Percentiles rank a stretch among this genome's conserved stretches.
Evolutionary conservation across 2,113 vertebrate species (phyloP).

Genomic region (Passer domesticus): DNA sequence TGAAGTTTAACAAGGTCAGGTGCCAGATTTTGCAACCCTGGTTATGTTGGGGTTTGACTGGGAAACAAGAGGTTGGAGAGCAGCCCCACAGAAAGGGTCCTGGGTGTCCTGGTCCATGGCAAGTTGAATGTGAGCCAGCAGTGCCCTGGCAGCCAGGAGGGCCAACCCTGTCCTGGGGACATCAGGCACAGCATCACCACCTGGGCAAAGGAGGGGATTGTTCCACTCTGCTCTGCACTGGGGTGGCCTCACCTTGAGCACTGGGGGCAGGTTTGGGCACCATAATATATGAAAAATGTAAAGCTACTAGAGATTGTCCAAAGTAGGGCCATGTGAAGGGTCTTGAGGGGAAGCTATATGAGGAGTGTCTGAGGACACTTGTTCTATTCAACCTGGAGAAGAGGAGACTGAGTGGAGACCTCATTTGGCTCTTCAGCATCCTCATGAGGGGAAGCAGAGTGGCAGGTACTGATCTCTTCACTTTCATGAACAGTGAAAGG

Average conservation of each 20-base stretch:
- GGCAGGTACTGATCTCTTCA: neutral
- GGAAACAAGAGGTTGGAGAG: neutral
- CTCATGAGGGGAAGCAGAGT: neutral
- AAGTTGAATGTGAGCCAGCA: neutral
- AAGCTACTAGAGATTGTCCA: neutral
- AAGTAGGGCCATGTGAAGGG: neutral
- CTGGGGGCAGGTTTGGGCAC: neutral
- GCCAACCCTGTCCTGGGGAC: fast-evolving
- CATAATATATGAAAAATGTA: neutral
- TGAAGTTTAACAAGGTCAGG: neutral
- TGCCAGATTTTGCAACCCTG: neutral
- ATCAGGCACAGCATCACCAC: neutral
- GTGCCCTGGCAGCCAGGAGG: neutral
- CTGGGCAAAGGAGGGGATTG: fast-evolving
- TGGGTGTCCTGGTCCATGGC: fast-evolving
- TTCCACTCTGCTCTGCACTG: neutral
- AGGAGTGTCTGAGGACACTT: neutral
- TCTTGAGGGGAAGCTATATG: neutral
- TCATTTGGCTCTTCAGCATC: neutral
- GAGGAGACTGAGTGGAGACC: neutral
- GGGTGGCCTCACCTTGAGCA: too few relatives aligned
- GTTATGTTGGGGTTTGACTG: neutral
- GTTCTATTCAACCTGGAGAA: neutral
- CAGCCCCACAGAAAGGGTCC: fast-evolving
- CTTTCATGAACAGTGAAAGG: neutral